A percentile compares a stretch with the other conserved stretches of the same genome.
Evolutionary conservation across 2,797 vertebrate species (phyloP).

Genomic region (Scomberomorus guttatus): DNA sequence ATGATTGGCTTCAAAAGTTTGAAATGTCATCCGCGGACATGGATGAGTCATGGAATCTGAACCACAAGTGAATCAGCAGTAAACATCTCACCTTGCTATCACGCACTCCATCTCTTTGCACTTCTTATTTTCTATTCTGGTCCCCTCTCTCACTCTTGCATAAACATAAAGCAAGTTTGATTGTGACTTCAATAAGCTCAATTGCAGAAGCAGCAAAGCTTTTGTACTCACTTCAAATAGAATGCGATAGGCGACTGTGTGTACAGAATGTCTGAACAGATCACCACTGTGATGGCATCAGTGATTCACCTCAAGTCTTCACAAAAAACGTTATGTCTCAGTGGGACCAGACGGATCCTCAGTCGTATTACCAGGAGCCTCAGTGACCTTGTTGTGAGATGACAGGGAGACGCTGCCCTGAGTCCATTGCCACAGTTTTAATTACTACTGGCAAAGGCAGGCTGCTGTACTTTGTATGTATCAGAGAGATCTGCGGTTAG

Average conservation of each 20-base stretch:
- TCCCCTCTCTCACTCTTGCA: conserved; percentile 21
- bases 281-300: conserved; percentile 43
- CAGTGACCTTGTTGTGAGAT: conserved; percentile 77
- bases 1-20: not conserved
- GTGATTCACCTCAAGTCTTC: conserved; percentile 64
- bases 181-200: conserved; percentile 45
- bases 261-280: conserved; percentile 58
- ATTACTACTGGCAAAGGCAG: conserved; percentile 65
- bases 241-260: conserved; percentile 49
- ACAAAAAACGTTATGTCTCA: conserved; percentile 55
- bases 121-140: conserved; percentile 29
- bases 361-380: conserved; percentile 57
- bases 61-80: conserved; percentile 61
- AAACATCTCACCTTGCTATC: conserved; percentile 20
- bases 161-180: conserved; percentile 40
- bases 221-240: conserved; percentile 63
- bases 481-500: conserved; percentile 21
- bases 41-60: conserved; percentile 51
- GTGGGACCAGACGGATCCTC: conserved; percentile 40
- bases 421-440: conserved; percentile 73
- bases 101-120: conserved; percentile 3
- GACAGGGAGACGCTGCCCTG: conserved; percentile 63
- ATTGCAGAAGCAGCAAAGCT: conserved; percentile 43
- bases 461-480: conserved; percentile 35
- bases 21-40: conserved; percentile 61